Evolutionary conservation across 2,888 invertebrate genomes (phyloP).

Genomic region (Malthinus flaveolus): DNA sequence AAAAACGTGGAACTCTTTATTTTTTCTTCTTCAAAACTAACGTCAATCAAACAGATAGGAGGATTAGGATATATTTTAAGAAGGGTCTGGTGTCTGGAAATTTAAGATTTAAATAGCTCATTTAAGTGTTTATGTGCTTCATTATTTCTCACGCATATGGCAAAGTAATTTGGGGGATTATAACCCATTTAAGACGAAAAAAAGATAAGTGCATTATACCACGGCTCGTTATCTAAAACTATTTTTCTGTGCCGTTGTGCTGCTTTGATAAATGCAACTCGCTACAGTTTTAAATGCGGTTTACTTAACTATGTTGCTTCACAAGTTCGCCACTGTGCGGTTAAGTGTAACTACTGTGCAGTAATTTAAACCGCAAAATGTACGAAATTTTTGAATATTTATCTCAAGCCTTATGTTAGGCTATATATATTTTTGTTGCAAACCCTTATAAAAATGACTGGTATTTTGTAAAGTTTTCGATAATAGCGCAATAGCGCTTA

Average conservation of each 20-base stretch:
- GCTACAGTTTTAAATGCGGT: conserved; percentile 25
- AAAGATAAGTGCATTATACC: not conserved
- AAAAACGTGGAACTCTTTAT: conserved; percentile 10
- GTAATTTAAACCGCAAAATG: conserved; percentile 27
- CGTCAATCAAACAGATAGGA: conserved; percentile 21
- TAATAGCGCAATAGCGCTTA: too few species aligned
- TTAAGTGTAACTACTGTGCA: conserved; percentile 25
- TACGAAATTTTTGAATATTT: conserved; percentile 16
- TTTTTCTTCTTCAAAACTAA: conserved; percentile 9
- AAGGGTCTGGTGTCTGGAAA: conserved; percentile 15
- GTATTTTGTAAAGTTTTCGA: too few species aligned
- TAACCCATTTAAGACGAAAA: conserved; percentile 4
- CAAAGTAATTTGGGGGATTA: conserved; percentile 10
- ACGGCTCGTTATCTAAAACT: conserved; percentile 14
- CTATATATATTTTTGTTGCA: too few species aligned
- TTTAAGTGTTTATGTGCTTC: conserved; percentile 3
- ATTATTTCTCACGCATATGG: conserved; percentile 17
- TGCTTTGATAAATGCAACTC: conserved; percentile 23
- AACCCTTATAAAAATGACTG: too few species aligned
- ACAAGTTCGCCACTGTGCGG: conserved; percentile 31
- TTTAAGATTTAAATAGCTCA: conserved; percentile 5
- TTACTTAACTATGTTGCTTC: conserved; percentile 30
- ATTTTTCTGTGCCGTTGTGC: conserved; percentile 14
- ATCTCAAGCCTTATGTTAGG: not conserved
- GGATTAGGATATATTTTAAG: conserved; percentile 22